Conservation (phyloP, 1,140 invertebrate genomes). For the Oncopodura yosiiana region DNA sequence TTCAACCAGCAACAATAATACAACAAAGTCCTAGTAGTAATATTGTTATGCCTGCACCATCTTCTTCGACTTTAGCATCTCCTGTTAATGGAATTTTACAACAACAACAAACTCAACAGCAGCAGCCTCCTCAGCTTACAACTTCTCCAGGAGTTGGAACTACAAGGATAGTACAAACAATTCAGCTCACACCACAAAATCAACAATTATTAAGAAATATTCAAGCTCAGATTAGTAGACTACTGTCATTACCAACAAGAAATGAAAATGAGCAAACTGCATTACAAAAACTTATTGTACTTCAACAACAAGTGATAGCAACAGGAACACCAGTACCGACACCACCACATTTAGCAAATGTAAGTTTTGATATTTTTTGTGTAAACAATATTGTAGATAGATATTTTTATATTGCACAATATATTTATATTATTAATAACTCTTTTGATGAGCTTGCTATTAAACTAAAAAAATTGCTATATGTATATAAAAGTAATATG, state of each 20-base stretch:
- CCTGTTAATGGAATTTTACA: too few species aligned
- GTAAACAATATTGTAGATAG: constrained; percentile 8
- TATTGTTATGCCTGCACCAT: background rate
- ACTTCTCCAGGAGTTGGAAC: background rate
- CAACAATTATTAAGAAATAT: constrained; percentile 32
- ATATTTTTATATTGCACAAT: too few species aligned
- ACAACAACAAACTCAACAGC: background rate
- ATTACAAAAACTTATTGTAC: constrained; percentile 31
- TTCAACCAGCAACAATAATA: too few species aligned
- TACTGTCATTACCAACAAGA: constrained; percentile 19
- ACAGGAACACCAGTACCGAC: constrained; percentile 29
- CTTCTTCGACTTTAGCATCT: background rate
- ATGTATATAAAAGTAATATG: too few species aligned
- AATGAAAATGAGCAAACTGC: constrained; percentile 31
- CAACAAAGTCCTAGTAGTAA: background rate
- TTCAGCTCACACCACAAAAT: constrained; percentile 32
- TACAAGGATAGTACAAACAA: constrained; percentile 28
- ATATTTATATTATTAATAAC: too few species aligned
- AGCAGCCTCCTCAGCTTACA: too few species aligned
- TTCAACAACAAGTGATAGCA: constrained; percentile 33
- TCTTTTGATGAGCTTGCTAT: too few species aligned
- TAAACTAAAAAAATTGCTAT: too few species aligned
- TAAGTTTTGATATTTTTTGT: too few species aligned
- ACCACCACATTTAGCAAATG: constrained; percentile 21
- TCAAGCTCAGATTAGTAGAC: constrained; percentile 28